Evolutionary conservation across 2,113 vertebrate species (phyloP).

Genomic region (Galbula dea): DNA sequence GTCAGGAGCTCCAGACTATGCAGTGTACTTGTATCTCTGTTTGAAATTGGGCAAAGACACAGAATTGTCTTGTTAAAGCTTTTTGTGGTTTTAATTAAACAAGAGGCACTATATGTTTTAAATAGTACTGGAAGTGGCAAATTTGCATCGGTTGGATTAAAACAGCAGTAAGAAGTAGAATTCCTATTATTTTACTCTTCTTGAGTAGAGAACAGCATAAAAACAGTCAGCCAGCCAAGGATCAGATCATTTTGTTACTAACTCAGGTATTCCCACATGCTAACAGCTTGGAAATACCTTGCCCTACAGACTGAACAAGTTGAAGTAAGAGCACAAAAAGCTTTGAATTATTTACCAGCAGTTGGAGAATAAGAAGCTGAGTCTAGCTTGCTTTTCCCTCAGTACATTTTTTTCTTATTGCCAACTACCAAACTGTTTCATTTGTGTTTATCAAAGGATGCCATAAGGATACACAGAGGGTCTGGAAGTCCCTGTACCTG

Average conservation of each 20-base stretch:
- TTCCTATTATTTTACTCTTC: not conserved
- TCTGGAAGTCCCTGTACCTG: not conserved
- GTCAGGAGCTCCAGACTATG: no score
- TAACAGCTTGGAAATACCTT: not conserved
- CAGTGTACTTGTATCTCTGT: accelerated
- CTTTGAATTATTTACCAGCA: not conserved
- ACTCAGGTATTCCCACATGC: not conserved
- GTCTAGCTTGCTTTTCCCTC: not conserved
- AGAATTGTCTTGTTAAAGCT: not conserved
- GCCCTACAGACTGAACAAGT: not conserved
- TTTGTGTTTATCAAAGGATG: not conserved
- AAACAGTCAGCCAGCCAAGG: not conserved
- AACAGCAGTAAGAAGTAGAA: not conserved
- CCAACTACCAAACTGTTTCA: not conserved
- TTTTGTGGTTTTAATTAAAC: not conserved
- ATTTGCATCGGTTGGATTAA: not conserved
- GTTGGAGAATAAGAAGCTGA: not conserved
- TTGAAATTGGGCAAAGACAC: not conserved
- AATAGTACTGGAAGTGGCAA: not conserved
- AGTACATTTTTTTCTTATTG: not conserved
- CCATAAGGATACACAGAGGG: not conserved
- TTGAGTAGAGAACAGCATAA: not conserved
- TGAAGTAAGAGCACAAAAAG: not conserved
- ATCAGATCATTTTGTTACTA: not conserved
- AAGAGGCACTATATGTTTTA: not conserved